Conservation (phyloP, 2,888 invertebrate species). For the Poecilus cupreus region DNA sequence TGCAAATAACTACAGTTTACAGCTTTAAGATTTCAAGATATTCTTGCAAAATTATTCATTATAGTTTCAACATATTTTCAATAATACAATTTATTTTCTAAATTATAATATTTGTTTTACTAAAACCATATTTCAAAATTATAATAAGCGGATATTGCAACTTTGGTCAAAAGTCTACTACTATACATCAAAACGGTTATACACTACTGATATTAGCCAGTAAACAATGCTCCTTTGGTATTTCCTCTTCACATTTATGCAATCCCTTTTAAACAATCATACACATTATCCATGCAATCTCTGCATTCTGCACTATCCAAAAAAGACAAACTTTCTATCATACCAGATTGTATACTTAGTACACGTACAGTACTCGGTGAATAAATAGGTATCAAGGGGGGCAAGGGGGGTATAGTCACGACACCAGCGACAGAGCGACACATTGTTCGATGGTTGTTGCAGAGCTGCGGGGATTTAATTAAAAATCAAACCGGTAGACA, state of each 20-base stretch:
- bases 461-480: not conserved
- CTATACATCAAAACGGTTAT: not conserved
- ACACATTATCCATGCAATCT: constrained; percentile 19
- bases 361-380: no score
- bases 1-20: no score
- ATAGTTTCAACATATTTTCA: no score
- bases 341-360: not conserved
- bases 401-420: constrained; percentile 15
- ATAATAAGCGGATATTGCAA: not conserved
- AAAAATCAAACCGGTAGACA: constrained; percentile 36
- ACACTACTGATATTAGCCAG: constrained; percentile 3
- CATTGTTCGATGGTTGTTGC: constrained; percentile 4
- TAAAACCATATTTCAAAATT: no score
- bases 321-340: constrained; percentile 32
- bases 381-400: no score
- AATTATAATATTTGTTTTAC: no score
- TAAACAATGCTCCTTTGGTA: constrained; percentile 16
- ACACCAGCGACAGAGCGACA: constrained; percentile 14
- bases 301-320: constrained; percentile 6
- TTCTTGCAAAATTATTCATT: no score
- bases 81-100: no score
- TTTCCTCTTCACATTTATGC: constrained; percentile 31
- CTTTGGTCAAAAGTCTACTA: not conserved
- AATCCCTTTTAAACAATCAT: not conserved
- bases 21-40: no score